Base-by-base conservation (phyloP, 2,113 vertebrate genomes). In the Pimephales promelas region DNA sequence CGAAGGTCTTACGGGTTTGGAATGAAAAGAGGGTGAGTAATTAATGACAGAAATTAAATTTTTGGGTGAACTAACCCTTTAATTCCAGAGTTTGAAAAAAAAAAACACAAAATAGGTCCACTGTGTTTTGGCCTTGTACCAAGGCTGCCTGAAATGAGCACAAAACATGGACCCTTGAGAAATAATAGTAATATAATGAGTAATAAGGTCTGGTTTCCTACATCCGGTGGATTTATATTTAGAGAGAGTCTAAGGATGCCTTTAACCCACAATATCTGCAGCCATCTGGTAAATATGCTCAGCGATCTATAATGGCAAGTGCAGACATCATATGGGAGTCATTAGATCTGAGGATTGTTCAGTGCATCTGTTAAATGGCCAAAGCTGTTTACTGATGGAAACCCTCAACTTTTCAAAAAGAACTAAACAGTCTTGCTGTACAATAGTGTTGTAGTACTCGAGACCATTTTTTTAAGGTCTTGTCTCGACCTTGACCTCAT, bases 181-280 rank as follows among this genome's bases (percentile, higher is more conserved):
- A 77, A 59, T 77, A 24, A 77, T 40, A 40, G n/a, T 24, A 77
- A 57, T 24, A 18, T 59, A 77, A 77, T 59, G 22, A 34, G 74
- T 7, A 16, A 57, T 77, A 77, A 14, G 8, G 52, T 77, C 74
- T 59, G 52, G 5, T 77, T 57, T 59, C 34, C 31, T 77, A 43
- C 54, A 57, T 77, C 31, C 20, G 40, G 54, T 59, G 22, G 20
- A 59, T 40, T 59, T 59, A 77, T 40, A 34, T 77, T 77, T 59
- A 10, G 18, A 76, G 72, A 20, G 18, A 76, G 73, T 5, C 28
- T 34, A 75, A 34, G 72, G 28, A 75, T 54, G 24, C 73, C 49
- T 36, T 76, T 20, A 76, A 76, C 20, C 47, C 49, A 73, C 26
- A 76, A 76, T 14, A 76, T 34, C 20, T n/a, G 31, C 31, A 36